Conservation (phyloP, 2,113 vertebrate genomes). For the Sebastes fasciatus region DNA sequence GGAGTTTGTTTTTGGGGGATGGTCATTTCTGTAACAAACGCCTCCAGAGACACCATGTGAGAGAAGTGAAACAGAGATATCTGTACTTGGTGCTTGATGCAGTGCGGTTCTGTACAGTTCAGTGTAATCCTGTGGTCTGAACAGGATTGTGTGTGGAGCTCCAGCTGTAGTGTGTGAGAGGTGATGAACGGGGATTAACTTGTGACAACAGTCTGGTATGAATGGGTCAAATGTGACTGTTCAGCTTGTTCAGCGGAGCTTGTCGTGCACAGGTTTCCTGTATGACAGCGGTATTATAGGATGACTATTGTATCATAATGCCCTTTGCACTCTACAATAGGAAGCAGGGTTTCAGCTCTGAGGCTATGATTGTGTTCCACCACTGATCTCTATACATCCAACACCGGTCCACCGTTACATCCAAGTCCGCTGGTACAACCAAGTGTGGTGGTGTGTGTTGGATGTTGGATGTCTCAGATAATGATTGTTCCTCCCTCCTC, state of each 20-base stretch:
- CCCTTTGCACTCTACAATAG: constrained; percentile 2
- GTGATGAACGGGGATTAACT: not conserved
- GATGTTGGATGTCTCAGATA: not conserved
- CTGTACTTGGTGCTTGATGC: not conserved
- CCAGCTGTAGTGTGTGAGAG: not conserved
- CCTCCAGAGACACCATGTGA: not conserved
- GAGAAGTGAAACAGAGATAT: not conserved
- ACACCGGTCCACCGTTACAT: no score
- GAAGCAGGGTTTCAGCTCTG: not conserved
- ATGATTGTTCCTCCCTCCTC: not conserved
- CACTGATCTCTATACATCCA: not conserved
- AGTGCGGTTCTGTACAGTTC: not conserved
- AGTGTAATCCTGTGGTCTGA: not conserved
- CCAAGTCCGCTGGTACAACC: no score
- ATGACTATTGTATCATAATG: constrained; percentile 1
- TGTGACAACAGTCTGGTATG: not conserved
- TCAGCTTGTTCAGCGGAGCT: constrained; percentile 1
- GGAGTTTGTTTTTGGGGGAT: not conserved
- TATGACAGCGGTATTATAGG: not conserved
- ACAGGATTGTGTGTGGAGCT: not conserved
- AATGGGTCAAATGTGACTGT: constrained; percentile 5
- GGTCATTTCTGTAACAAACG: not conserved
- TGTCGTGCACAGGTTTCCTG: not conserved
- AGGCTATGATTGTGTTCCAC: not conserved
- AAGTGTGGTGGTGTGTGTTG: no score